phyloP scores from a whole-genome alignment of 2,888 invertebrate genomes.

The Brenthis ino region DNA sequence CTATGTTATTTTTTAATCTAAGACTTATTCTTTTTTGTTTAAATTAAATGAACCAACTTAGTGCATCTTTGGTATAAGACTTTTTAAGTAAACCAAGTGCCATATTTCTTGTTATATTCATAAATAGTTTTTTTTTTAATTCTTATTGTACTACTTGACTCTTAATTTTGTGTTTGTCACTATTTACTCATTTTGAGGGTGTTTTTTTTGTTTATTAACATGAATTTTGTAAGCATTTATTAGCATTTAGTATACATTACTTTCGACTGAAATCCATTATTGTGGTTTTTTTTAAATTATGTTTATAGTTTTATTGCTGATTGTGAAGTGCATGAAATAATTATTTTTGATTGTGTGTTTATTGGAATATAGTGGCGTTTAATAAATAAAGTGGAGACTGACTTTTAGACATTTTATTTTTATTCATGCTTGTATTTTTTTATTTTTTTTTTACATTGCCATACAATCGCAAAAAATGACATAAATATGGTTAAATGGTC shows the following conservation, averaged over 20 bases:
- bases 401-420: slow-evolving; percentile 19
- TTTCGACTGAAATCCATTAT: slow-evolving; percentile 62
- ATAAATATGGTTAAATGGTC: too few relatives aligned
- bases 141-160: slow-evolving; percentile 4
- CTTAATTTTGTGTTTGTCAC: slow-evolving; percentile 7
- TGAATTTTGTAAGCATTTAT: slow-evolving; percentile 68
- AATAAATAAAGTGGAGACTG: slow-evolving; percentile 56
- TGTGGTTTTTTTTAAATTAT: slow-evolving; percentile 58
- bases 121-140: slow-evolving; percentile 9
- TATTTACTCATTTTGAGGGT: slow-evolving; percentile 21
- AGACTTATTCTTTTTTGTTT: too few relatives aligned
- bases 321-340: slow-evolving; percentile 56
- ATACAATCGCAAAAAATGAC: too few relatives aligned
- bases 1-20: too few relatives aligned
- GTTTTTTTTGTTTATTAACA: slow-evolving; percentile 43
- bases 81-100: slow-evolving; percentile 6
- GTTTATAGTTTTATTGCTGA: slow-evolving; percentile 43
- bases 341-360: slow-evolving; percentile 58
- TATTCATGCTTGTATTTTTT: slow-evolving; percentile 16
- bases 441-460: slow-evolving; percentile 4
- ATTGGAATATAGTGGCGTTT: slow-evolving; percentile 59
- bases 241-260: slow-evolving; percentile 45
- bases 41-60: not conserved
- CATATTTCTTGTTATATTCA: slow-evolving; percentile 12
- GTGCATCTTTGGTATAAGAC: slow-evolving; percentile 11